Evolutionary conservation across 2,888 invertebrate genomes (phyloP).

Genomic region (Bembecia ichneumoniformis): DNA sequence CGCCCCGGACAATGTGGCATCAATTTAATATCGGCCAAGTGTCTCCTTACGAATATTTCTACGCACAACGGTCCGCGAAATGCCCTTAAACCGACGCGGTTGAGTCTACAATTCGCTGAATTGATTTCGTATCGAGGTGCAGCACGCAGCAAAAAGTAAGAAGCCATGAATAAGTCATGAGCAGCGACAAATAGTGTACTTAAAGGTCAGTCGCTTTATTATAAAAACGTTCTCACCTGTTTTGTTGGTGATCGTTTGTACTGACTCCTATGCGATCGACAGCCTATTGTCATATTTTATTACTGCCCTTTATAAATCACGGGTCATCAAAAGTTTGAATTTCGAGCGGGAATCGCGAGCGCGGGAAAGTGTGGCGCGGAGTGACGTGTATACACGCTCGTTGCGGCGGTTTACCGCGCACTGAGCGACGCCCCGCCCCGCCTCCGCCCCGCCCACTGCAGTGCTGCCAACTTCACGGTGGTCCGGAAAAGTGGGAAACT

Average conservation of each 20-base stretch:
- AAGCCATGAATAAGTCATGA: slow-evolving; percentile 62
- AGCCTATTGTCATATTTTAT: background rate
- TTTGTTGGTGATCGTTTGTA: slow-evolving; percentile 26
- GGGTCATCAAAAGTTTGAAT: slow-evolving; percentile 14
- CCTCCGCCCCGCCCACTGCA: slow-evolving; percentile 49
- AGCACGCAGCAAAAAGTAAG: slow-evolving; percentile 38
- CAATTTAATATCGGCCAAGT: slow-evolving; percentile 52
- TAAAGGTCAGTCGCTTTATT: slow-evolving; percentile 62
- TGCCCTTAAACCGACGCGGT: slow-evolving; percentile 4
- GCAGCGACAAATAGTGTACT: slow-evolving; percentile 57
- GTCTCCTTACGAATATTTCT: slow-evolving; percentile 1
- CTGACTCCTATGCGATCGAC: background rate
- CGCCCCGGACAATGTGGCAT: slow-evolving; percentile 32
- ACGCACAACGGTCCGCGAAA: background rate
- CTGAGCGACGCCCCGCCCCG: slow-evolving; percentile 38
- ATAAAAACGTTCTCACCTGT: slow-evolving; percentile 47
- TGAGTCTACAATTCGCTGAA: slow-evolving; percentile 16
- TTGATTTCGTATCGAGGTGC: background rate
- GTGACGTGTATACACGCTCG: slow-evolving; percentile 19
- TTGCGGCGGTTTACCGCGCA: slow-evolving; percentile 22
- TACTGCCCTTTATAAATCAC: background rate
- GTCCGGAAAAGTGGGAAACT: slow-evolving; percentile 61
- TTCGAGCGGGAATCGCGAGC: slow-evolving; percentile 22
- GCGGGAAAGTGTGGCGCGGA: slow-evolving; percentile 33
- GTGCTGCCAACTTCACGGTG: slow-evolving; percentile 45